Conservation (phyloP, 2,797 vertebrate species). For the Tadarida brasiliensis region DNA sequence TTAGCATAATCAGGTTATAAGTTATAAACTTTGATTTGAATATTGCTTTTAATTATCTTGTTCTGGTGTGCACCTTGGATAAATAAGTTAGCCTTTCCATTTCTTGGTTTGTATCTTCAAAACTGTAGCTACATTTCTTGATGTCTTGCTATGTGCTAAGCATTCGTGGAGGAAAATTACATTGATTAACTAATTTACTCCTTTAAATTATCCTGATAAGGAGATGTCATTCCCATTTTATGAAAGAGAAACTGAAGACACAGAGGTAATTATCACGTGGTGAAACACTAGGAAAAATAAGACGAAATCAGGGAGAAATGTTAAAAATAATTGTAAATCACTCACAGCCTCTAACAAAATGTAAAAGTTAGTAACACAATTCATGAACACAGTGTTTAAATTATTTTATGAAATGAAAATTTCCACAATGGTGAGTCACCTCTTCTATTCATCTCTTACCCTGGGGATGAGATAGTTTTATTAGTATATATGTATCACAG, state of each 20-base stretch:
- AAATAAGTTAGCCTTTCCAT: background rate
- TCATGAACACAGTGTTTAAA: background rate
- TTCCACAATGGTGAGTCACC: background rate
- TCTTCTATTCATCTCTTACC: background rate
- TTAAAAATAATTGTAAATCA: background rate
- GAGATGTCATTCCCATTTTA: background rate
- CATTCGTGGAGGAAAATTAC: constrained; percentile 2
- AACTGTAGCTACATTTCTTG: background rate
- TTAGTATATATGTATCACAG: background rate
- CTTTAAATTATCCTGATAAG: background rate
- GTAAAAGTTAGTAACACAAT: background rate
- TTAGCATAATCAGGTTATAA: background rate
- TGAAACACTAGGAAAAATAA: background rate
- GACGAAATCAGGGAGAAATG: background rate
- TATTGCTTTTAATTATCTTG: constrained; percentile 15
- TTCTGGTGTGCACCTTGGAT: background rate
- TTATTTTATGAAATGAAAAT: constrained; percentile 32
- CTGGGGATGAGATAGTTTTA: background rate
- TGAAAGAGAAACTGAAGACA: background rate
- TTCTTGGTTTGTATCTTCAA: constrained; percentile 34
- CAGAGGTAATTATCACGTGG: background rate
- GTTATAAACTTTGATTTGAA: background rate
- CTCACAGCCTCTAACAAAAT: background rate
- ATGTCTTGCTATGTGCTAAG: background rate
- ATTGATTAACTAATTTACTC: background rate